Conservation (phyloP, 2,797 vertebrate genomes). For the Chelon labrosus region DNA sequence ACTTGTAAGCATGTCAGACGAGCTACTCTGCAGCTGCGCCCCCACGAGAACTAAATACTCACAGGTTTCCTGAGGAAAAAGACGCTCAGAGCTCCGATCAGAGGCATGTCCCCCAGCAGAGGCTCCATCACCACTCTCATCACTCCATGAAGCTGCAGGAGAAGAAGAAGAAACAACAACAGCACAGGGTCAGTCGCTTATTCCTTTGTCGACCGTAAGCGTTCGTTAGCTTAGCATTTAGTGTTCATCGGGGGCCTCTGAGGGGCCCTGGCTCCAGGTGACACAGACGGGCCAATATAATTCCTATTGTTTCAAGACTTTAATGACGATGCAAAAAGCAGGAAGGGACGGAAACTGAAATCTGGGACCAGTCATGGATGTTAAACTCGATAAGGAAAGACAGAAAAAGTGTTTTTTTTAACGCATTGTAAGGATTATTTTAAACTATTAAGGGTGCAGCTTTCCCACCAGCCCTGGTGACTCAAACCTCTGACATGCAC, state of each 20-base stretch:
- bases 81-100: slow-evolving; percentile 93
- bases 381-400: not conserved
- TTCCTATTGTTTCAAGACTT: not conserved
- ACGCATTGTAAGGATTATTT: not conserved
- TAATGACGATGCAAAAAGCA: not conserved
- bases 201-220: not conserved
- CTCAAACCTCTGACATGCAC: slow-evolving; percentile 67
- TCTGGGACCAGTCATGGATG: not conserved
- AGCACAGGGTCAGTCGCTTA: not conserved
- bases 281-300: no score
- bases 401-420: no score
- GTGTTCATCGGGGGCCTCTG: no score
- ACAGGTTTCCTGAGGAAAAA: slow-evolving; percentile 99
- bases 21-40: no score
- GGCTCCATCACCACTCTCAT: slow-evolving; percentile 97
- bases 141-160: slow-evolving; percentile 92
- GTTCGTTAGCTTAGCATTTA: not conserved
- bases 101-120: slow-evolving; percentile 94
- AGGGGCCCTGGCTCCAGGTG: not conserved
- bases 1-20: no score
- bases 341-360: not conserved
- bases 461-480: slow-evolving; percentile 43
- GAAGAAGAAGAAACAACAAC: slow-evolving; percentile 24
- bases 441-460: not conserved
- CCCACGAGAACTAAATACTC: slow-evolving; percentile 74